Evolutionary conservation across 2,113 vertebrate genomes (phyloP), one percentile per base, ranked within the genome.

Genomic region (Malurus melanocephalus): DNA sequence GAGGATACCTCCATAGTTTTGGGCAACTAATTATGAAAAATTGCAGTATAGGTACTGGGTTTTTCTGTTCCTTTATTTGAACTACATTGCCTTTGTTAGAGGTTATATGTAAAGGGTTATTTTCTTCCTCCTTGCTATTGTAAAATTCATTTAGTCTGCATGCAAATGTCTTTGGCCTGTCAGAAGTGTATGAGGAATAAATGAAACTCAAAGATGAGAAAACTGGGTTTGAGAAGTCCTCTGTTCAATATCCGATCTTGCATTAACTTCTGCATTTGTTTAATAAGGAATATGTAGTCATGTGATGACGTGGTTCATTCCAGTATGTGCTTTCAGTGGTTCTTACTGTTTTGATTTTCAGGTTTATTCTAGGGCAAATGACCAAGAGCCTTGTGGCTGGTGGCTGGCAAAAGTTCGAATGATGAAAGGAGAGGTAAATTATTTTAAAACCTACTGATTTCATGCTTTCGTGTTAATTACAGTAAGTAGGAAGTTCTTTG

Each of bases 321-420:
- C 52, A 60, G 23, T 88, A 2, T 61, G 16, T 62, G 46, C 46
- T 80, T 64, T 72, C 62, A 24, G 2, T 86, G 38, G 43, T 66
- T 88, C 79, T 71, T 77, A 45, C 49, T 64, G 1, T 46, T 62
- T 46, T 8, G 1, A 45, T 55, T 93, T 68, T 64, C 72, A 98
- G 98, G 98, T 98, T 78, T 98, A 98, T 87, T 98, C 98, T 71
- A 96, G 98, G 96, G 98, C 98, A 93, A 98, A 98, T 94, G 98
- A 98, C 77, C 98, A 98, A 96, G 98, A 98, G 40, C 98, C 98
- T 42, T 98, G 98, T 97, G 98, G 98, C 73, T 98, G 98, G 98
- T 98, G 98, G 98, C 93, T 98, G 90, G 98, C 98, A 73, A 98
- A 98, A 97, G 98, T 98, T 94, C 97, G 98, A 88, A 98, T 98